Evolutionary conservation across 1,140 invertebrate species (phyloP).

Genomic region (Drosophila jambulina): DNA sequence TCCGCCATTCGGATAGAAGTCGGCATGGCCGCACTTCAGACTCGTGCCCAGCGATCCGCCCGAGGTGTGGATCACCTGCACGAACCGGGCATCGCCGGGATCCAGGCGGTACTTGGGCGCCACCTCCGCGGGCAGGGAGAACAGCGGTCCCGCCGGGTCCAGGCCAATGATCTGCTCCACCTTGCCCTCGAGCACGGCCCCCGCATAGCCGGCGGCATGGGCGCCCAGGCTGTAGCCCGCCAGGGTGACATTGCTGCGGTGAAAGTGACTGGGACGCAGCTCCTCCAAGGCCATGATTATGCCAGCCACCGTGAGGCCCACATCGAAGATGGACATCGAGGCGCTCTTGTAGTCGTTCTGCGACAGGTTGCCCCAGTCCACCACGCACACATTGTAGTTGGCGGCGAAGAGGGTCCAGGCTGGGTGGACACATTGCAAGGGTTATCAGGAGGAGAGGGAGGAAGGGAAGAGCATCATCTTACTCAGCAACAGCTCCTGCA

Average conservation of each 20-base stretch:
- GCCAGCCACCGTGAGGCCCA: slow-evolving; percentile 87
- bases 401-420: slow-evolving; percentile 74
- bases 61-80: slow-evolving; percentile 96
- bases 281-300: slow-evolving; percentile 87
- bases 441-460: not conserved
- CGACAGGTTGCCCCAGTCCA: slow-evolving; percentile 89
- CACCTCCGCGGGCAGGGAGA: slow-evolving; percentile 87
- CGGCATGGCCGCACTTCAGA: slow-evolving; percentile 91
- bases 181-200: slow-evolving; percentile 86
- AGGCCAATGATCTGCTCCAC: slow-evolving; percentile 86
- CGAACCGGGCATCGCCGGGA: slow-evolving; percentile 92
- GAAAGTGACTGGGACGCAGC: slow-evolving; percentile 83
- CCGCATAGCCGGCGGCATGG: slow-evolving; percentile 94
- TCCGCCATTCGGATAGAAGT: slow-evolving; percentile 95
- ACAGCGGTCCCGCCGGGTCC: slow-evolving; percentile 94
- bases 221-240: slow-evolving; percentile 95
- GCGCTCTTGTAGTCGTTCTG: slow-evolving; percentile 85
- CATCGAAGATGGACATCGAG: slow-evolving; percentile 85
- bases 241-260: slow-evolving; percentile 87
- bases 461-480: not conserved
- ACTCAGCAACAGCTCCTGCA: slow-evolving; percentile 74
- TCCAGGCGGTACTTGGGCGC: slow-evolving; percentile 89
- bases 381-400: slow-evolving; percentile 83
- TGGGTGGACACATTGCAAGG: not conserved
- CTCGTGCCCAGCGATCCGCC: slow-evolving; percentile 91